A percentile compares a stretch with the other conserved stretches of the same genome.
Conservation (phyloP, 2,888 invertebrate species). For the Trichopoda pennipes region DNA sequence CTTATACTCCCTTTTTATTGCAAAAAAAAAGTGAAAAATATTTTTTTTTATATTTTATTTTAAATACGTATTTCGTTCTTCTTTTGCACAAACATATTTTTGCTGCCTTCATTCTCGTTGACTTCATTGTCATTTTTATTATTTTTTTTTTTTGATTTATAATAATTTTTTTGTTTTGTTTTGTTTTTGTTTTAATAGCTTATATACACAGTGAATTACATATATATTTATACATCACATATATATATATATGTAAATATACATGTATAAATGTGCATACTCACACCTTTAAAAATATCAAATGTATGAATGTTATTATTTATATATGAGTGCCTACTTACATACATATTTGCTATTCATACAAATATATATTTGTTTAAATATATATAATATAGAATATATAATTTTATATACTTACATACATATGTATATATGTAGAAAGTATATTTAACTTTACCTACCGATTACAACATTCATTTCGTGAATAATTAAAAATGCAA, state of each 20-base stretch:
- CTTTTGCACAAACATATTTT: conserved; percentile 48
- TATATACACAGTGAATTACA: neutral
- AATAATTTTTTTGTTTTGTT: conserved; percentile 28
- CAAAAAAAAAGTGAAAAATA: conserved; percentile 25
- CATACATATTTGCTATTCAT: neutral
- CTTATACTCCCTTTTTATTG: conserved; percentile 50
- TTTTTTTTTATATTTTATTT: conserved; percentile 21
- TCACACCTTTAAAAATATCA: conserved; percentile 9
- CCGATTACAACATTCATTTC: conserved; percentile 63
- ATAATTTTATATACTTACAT: neutral
- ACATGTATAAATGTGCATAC: neutral
- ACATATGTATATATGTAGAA: neutral
- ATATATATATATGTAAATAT: neutral
- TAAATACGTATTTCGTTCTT: conserved; percentile 36
- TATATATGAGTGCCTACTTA: neutral
- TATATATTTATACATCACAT: neutral
- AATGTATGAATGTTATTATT: conserved; percentile 6
- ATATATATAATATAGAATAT: neutral
- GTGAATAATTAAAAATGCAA: conserved; percentile 65
- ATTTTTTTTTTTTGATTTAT: conserved; percentile 26
- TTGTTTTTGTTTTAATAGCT: conserved; percentile 42
- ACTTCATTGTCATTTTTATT: conserved; percentile 61
- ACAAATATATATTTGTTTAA: neutral
- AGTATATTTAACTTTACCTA: conserved; percentile 60
- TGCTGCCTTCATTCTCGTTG: conserved; percentile 58